Percentiles rank a stretch among this genome's conserved stretches.
Evolutionary conservation across 2,888 invertebrate genomes (phyloP).

Genomic region (Ormyrus thymus): DNA sequence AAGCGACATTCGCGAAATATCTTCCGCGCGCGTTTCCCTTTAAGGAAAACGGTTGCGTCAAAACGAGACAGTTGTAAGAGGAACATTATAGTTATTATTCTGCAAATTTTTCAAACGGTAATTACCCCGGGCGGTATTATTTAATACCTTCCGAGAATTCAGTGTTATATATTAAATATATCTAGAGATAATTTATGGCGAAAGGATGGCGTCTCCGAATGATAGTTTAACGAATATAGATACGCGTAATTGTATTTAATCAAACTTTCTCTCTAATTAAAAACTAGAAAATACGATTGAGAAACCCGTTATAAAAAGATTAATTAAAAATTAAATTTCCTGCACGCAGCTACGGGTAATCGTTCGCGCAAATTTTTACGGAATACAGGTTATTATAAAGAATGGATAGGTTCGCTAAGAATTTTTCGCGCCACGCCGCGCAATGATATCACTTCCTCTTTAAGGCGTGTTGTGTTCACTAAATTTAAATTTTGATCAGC

Average conservation of each 20-base stretch:
- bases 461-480: too few species aligned
- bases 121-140: too few species aligned
- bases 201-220: too few species aligned
- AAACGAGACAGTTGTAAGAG: not conserved
- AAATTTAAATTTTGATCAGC: too few species aligned
- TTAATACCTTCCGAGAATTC: too few species aligned
- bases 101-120: too few species aligned
- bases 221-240: not conserved
- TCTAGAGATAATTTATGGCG: too few species aligned
- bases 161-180: too few species aligned
- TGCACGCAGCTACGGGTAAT: conserved; percentile 1
- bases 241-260: not conserved
- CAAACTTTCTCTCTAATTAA: conserved; percentile 1
- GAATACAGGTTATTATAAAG: conserved; percentile 14
- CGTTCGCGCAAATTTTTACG: conserved; percentile 18
- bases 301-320: conserved; percentile 5
- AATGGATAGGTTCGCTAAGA: not conserved
- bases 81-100: not conserved
- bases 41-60: conserved; percentile 8
- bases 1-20: conserved; percentile 16
- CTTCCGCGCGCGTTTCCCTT: not conserved
- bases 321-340: conserved; percentile 26
- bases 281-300: too few species aligned
- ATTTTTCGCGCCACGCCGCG: too few species aligned
- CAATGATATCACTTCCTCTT: too few species aligned